Percentiles rank a stretch among this genome's conserved stretches.
Conservation (phyloP, 2,888 invertebrate genomes). For the Chrysolina haemoptera region DNA sequence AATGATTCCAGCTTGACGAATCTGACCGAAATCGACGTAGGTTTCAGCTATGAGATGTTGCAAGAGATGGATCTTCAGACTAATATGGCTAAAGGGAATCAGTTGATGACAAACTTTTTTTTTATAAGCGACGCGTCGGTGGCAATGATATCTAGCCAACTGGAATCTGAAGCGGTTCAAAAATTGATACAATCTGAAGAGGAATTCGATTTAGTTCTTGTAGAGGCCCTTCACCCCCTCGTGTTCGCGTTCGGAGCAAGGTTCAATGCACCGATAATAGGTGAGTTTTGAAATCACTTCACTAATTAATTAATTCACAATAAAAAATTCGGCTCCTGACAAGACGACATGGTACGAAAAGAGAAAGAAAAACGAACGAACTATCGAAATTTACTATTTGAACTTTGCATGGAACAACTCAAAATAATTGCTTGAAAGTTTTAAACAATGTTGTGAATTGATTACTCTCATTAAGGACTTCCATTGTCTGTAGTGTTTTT, state of each 20-base stretch:
- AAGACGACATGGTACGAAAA: too few relatives aligned
- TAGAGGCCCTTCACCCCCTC: slow-evolving; percentile 39
- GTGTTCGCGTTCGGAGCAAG: slow-evolving; percentile 36
- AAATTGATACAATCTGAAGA: slow-evolving; percentile 26
- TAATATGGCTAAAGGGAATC: slow-evolving; percentile 22
- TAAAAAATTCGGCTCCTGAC: too few relatives aligned
- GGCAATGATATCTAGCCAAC: not conserved
- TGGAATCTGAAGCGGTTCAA: slow-evolving; percentile 11
- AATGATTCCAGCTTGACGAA: slow-evolving; percentile 65
- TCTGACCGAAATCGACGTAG: slow-evolving; percentile 67
- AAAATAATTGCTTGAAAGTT: too few relatives aligned
- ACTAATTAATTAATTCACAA: too few relatives aligned
- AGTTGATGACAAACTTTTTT: not conserved
- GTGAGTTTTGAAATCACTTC: not conserved
- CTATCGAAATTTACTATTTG: too few relatives aligned
- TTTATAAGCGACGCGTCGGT: too few relatives aligned
- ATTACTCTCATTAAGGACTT: too few relatives aligned
- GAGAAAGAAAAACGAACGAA: too few relatives aligned
- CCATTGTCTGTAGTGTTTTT: too few relatives aligned
- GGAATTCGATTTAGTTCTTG: slow-evolving; percentile 40
- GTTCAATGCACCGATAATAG: slow-evolving; percentile 41
- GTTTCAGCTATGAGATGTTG: slow-evolving; percentile 57
- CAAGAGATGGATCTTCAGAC: not conserved
- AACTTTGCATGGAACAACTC: too few relatives aligned
- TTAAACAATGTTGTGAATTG: too few relatives aligned